Conservation (phyloP, 2,888 invertebrate species). For the Invenusta paracnida region DNA sequence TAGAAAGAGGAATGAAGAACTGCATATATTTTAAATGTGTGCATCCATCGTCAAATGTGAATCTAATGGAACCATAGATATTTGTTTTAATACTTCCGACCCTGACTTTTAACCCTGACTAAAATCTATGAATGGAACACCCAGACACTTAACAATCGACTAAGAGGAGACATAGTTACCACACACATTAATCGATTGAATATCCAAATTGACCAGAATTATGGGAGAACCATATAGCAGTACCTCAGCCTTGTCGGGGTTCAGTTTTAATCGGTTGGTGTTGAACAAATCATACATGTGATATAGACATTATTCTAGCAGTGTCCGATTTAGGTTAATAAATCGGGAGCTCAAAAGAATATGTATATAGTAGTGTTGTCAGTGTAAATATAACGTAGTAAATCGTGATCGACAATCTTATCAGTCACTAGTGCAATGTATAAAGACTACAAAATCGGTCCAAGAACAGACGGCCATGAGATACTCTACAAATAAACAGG, state of each 20-base stretch:
- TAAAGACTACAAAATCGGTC: background rate
- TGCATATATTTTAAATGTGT: background rate
- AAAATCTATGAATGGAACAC: background rate
- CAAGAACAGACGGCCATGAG: background rate
- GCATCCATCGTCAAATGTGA: background rate
- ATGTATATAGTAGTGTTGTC: constrained; percentile 13
- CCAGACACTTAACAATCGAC: background rate
- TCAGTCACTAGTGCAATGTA: background rate
- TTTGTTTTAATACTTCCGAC: no score
- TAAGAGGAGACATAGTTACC: constrained; percentile 6
- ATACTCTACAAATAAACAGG: background rate
- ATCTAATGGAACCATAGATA: background rate
- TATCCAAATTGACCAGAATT: background rate
- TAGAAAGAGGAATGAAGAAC: background rate
- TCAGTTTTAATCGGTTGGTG: background rate
- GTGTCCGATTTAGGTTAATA: background rate
- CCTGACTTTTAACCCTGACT: no score
- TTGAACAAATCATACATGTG: background rate
- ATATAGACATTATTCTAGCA: background rate
- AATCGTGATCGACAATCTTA: background rate
- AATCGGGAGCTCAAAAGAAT: background rate
- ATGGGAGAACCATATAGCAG: background rate
- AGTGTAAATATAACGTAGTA: background rate
- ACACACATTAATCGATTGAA: constrained; percentile 1
- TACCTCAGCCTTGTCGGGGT: constrained; percentile 3